phyloP scores from a whole-genome alignment of 2,797 vertebrate genomes.

The Acipenser oxyrinchus region DNA sequence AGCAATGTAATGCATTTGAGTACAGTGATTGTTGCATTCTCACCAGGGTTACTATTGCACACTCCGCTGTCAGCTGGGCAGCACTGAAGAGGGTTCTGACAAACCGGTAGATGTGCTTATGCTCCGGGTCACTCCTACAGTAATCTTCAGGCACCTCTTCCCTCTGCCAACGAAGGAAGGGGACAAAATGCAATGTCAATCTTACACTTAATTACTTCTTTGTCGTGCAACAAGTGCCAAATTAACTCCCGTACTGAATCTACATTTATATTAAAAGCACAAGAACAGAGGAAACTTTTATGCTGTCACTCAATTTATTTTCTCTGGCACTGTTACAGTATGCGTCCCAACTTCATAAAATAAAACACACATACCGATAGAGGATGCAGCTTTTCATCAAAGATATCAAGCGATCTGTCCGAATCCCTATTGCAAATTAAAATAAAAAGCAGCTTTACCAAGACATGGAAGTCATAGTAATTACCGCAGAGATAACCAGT shows the following conservation, averaged over 20 bases:
- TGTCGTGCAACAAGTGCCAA: too few species aligned
- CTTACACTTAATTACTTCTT: too few species aligned
- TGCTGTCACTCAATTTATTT: too few species aligned
- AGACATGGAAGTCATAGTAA: background rate
- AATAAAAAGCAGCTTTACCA: too few species aligned
- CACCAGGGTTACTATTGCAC: slow-evolving; percentile 94
- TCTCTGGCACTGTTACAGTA: too few species aligned
- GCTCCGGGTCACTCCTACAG: slow-evolving; percentile 82
- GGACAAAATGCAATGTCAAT: background rate
- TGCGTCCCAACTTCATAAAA: too few species aligned
- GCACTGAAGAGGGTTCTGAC: slow-evolving; percentile 89
- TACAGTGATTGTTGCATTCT: slow-evolving; percentile 24
- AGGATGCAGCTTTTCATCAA: slow-evolving; percentile 92
- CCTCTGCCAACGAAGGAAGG: slow-evolving; percentile 47
- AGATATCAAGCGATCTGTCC: slow-evolving; percentile 90
- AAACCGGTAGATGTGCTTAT: slow-evolving; percentile 95
- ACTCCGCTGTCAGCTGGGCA: slow-evolving; percentile 87
- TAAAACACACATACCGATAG: slow-evolving; percentile 71
- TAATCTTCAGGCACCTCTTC: slow-evolving; percentile 89
- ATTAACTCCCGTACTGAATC: too few species aligned
- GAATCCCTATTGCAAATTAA: slow-evolving; percentile 68
- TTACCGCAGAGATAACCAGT: slow-evolving; percentile 31
- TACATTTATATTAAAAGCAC: too few species aligned
- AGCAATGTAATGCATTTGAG: too few species aligned
- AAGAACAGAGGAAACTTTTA: too few species aligned